Conservation (phyloP, 2,797 vertebrate species). For the Manis pentadactyla region DNA sequence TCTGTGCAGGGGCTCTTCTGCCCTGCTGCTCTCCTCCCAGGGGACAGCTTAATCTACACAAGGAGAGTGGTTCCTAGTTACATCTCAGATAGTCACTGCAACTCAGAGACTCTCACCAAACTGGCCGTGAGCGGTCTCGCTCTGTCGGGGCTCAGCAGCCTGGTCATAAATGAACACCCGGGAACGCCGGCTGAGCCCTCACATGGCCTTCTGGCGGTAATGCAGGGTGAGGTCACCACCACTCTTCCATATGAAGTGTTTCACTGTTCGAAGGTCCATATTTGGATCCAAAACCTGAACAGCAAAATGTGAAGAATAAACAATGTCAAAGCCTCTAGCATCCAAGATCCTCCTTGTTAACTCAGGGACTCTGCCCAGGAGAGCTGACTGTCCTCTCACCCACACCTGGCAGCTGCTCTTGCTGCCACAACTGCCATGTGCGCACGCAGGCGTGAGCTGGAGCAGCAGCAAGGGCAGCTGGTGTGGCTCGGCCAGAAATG, state of each 20-base stretch:
- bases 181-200: conserved; percentile 83
- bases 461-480: background rate
- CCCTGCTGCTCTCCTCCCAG: conserved; percentile 75
- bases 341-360: background rate
- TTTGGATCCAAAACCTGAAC: conserved; percentile 97
- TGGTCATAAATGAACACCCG: conserved; percentile 76
- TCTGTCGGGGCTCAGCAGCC: conserved; percentile 87
- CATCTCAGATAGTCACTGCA: conserved; percentile 86
- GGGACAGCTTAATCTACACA: conserved; percentile 85
- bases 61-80: conserved; percentile 86
- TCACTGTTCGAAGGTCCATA: conserved; percentile 99
- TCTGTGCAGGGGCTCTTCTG: conserved; percentile 75
- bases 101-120: conserved; percentile 83
- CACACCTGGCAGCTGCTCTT: background rate
- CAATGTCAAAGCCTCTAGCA: background rate
- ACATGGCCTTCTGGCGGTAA: conserved; percentile 99
- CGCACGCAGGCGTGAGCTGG: rapidly evolving
- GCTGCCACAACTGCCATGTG: background rate
- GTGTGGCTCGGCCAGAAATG: background rate
- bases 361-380: background rate
- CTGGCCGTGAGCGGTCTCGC: conserved; percentile 82
- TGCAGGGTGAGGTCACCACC: conserved; percentile 98
- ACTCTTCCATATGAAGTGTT: conserved; percentile 99
- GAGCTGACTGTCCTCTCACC: background rate
- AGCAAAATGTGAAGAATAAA: conserved; percentile 1